Conservation (phyloP, 2,888 invertebrate species). For the Arge pagana region DNA sequence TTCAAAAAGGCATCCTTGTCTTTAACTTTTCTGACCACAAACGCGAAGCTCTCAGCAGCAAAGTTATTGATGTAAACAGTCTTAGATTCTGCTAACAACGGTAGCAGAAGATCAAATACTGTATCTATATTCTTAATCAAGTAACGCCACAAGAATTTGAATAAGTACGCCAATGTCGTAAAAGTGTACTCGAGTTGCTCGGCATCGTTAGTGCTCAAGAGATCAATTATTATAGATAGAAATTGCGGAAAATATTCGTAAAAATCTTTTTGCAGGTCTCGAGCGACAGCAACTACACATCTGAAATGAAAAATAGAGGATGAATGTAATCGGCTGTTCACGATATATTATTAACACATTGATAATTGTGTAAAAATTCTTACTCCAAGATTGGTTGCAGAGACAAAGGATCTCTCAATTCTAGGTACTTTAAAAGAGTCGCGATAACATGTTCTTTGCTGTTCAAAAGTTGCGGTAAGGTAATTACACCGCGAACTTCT, state of each 20-base stretch:
- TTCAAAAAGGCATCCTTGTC: constrained; percentile 77
- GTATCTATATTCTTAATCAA: constrained; percentile 78
- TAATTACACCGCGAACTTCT: constrained; percentile 76
- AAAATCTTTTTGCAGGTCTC: constrained; percentile 88
- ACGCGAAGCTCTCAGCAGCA: constrained; percentile 95
- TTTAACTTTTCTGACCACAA: constrained; percentile 86
- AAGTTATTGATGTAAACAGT: constrained; percentile 88
- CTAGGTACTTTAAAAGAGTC: constrained; percentile 74
- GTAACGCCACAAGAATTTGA: constrained; percentile 85
- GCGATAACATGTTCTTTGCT: constrained; percentile 77
- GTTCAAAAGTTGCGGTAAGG: constrained; percentile 82
- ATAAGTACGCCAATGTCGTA: constrained; percentile 84
- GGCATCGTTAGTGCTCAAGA: constrained; percentile 76
- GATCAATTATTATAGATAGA: constrained; percentile 72
- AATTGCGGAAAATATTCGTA: constrained; percentile 82
- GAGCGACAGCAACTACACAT: constrained; percentile 80
- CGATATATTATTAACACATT: too few relatives aligned
- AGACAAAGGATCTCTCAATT: constrained; percentile 72
- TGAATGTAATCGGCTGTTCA: constrained; percentile 12
- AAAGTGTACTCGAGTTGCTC: constrained; percentile 87
- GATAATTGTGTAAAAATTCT: constrained; percentile 51
- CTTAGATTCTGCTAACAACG: constrained; percentile 76
- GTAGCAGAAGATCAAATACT: constrained; percentile 73
- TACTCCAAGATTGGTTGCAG: constrained; percentile 85
- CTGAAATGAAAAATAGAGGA: constrained; percentile 57